A percentile compares a stretch with the other conserved stretches of the same genome.
phyloP scores from a whole-genome alignment of 2,113 vertebrate species.

The Seriola dumerili region DNA sequence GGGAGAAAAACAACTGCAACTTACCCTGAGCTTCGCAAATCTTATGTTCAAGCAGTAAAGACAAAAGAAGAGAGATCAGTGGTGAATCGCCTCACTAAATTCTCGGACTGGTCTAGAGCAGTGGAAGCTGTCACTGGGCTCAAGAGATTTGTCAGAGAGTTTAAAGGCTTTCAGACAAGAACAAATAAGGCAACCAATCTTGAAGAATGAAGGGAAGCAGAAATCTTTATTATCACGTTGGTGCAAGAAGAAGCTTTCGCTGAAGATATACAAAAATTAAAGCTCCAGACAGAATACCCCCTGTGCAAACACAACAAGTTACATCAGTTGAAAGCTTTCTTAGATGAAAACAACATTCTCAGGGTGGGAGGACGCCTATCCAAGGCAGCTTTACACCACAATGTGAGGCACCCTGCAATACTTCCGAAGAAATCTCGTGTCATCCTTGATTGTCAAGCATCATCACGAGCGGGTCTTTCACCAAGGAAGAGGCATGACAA shows the following conservation, averaged over 20 bases:
- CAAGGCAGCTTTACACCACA: no score
- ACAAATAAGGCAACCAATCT: no score
- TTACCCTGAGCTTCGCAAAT: neutral
- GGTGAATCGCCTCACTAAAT: neutral
- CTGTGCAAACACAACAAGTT: neutral
- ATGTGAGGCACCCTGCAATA: no score
- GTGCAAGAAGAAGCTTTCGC: no score
- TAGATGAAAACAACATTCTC: neutral
- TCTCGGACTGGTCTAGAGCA: neutral
- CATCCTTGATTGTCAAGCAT: neutral
- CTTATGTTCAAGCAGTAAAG: neutral
- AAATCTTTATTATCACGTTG: conserved; percentile 1
- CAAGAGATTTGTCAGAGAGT: no score
- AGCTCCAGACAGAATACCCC: neutral
- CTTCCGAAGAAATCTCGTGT: neutral
- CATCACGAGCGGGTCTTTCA: neutral
- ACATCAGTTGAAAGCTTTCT: neutral
- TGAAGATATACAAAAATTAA: neutral
- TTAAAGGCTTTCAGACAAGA: neutral
- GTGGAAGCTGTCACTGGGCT: no score
- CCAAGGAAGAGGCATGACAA: neutral
- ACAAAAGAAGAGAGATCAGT: neutral
- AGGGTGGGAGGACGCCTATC: conserved; percentile 9
- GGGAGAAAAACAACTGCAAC: neutral
- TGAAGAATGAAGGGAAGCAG: neutral